These are phyloP conservation scores for Ceratina japonica DNA, from an alignment of 1,140 invertebrate genomes.

Conservation along the genomic window DNA sequence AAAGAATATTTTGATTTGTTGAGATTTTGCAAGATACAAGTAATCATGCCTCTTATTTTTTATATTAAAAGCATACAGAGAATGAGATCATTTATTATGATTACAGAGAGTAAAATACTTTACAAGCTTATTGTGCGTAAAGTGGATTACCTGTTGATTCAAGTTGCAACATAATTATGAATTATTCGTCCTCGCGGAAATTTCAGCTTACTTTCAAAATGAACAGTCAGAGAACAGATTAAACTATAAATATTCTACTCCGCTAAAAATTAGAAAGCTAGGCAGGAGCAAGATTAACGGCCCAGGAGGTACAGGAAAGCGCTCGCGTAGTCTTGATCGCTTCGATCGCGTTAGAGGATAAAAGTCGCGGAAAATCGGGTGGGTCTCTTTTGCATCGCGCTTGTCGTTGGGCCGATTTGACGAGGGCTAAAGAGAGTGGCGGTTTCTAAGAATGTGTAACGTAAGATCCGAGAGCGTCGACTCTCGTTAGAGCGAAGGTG, in stretches of 20 bases:
- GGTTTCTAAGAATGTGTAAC: neutral
- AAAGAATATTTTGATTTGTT: too few relatives aligned
- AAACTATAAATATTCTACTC: neutral
- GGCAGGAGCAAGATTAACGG: neutral
- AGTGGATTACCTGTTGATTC: neutral
- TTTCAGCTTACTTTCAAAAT: neutral
- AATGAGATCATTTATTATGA: too few relatives aligned
- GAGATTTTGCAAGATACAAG: too few relatives aligned
- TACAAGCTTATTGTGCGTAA: neutral
- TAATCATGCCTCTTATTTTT: too few relatives aligned
- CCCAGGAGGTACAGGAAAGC: too few relatives aligned
- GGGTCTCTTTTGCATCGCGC: neutral
- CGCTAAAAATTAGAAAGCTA: neutral
- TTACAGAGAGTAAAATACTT: neutral
- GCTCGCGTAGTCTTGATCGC: constrained; percentile 5
- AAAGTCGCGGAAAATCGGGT: neutral
- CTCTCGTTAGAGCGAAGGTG: constrained; percentile 37
- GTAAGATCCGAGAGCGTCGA: constrained; percentile 12
- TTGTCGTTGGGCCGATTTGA: neutral
- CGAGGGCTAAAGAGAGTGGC: neutral
- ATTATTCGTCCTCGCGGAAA: neutral
- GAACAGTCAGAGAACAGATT: too few relatives aligned
- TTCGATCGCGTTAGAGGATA: neutral
- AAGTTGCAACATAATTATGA: neutral
- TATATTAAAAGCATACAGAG: too few relatives aligned